Conservation (phyloP, 2,113 vertebrate genomes). For the Archilochus colubris region DNA sequence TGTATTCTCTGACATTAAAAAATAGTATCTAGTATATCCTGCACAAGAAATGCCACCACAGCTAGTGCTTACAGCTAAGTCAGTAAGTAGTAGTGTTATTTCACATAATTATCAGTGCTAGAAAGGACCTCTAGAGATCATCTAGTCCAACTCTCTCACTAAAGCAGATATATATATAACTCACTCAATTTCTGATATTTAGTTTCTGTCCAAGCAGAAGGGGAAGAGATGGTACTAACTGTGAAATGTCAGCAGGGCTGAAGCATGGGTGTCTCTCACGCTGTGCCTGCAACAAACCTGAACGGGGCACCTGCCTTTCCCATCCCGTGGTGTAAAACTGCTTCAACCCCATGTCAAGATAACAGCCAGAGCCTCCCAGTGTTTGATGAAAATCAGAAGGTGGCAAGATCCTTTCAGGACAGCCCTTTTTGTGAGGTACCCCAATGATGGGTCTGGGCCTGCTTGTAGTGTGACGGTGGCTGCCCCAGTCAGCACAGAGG, state of each 20-base stretch:
- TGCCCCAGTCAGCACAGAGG: rapidly evolving
- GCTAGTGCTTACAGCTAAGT: neutral
- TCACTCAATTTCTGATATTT: neutral
- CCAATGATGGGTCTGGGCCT: rapidly evolving
- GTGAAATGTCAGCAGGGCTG: neutral
- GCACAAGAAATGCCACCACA: neutral
- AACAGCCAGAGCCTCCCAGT: neutral
- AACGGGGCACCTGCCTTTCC: neutral
- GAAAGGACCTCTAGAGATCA: too few species aligned
- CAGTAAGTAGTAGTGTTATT: neutral
- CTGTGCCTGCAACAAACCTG: rapidly evolving
- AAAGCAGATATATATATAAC: too few species aligned
- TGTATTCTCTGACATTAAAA: neutral
- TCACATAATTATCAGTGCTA: too few species aligned
- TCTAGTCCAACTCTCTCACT: too few species aligned
- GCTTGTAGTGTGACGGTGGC: neutral
- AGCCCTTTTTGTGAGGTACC: neutral
- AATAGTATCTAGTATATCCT: neutral
- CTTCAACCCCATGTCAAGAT: neutral
- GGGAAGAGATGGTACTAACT: neutral
- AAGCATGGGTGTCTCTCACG: rapidly evolving
- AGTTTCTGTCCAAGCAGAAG: rapidly evolving
- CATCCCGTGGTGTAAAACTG: neutral
- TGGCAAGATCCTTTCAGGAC: neutral
- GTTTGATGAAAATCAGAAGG: neutral